Percentiles rank a stretch among this genome's conserved stretches.
Conservation (phyloP, 2,113 vertebrate genomes). For the Sebastes schlegelii region DNA sequence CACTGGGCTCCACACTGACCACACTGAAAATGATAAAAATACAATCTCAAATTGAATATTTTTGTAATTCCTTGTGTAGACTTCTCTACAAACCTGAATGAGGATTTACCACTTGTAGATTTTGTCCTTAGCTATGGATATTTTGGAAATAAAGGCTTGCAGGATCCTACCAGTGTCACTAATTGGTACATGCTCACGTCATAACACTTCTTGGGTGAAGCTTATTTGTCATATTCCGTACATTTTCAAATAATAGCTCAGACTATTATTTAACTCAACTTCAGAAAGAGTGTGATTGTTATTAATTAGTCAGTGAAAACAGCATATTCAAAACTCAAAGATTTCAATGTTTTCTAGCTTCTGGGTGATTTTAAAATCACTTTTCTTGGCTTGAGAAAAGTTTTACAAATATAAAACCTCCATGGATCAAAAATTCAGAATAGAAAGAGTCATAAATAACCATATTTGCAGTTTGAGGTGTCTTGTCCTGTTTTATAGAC, state of each 20-base stretch:
- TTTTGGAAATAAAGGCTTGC: neutral
- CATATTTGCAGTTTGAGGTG: too few relatives aligned
- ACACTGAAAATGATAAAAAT: neutral
- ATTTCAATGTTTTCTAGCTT: too few relatives aligned
- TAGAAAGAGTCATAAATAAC: too few relatives aligned
- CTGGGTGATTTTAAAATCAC: too few relatives aligned
- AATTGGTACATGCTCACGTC: neutral
- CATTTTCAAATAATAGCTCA: neutral
- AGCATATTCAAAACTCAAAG: neutral
- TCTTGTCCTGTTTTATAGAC: too few relatives aligned
- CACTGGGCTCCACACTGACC: neutral
- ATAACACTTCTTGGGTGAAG: neutral
- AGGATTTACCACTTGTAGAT: neutral
- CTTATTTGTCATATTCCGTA: neutral
- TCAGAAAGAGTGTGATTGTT: neutral
- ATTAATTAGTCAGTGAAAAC: neutral
- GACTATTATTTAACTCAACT: neutral
- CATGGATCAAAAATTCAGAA: too few relatives aligned
- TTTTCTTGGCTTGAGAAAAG: too few relatives aligned
- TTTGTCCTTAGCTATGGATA: neutral
- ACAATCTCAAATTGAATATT: neutral
- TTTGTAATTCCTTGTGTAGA: neutral
- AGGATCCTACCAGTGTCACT: neutral
- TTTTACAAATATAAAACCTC: too few relatives aligned
- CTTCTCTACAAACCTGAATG: neutral